Evolutionary conservation across 1,140 invertebrate species (phyloP), one percentile per base, ranked within the genome.

Genomic region (Macrocentrus cingulum): DNA sequence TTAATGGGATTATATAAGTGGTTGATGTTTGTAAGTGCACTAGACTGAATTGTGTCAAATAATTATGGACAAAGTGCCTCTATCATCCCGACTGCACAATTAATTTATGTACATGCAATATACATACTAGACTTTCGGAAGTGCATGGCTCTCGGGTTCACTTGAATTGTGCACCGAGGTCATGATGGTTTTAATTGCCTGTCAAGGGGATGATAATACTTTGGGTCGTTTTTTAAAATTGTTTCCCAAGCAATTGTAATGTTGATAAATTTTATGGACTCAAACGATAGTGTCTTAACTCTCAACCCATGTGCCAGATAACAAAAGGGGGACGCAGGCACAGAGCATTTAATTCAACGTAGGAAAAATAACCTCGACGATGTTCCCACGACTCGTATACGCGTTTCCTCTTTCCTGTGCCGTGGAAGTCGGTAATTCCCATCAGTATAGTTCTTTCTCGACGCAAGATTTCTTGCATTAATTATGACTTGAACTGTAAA

Each of bases 401-500:
- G 13, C 37, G 56, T 65, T 68, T 68, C 66, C 66, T 64, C 56
- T 68, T 65, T 66, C 64, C 60, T 66, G 64, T 45, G 57, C 44
- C 18, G 36, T 50, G 39, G 49, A 51, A 41, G 41, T 58, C 44
- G 50, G 62, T 60, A 62, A 68, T 66, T 68, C 66, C 62, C 66
- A 64, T 61, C 37, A 51, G n/a, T n/a, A n/a, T n/a, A n/a, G 48
- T 36, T 41, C 53, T 63, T 39, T 42, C 62, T 66, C 58, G 19
- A 60, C 48, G 55, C 59, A 41, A 66, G 60, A 65, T 68, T 64
- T 64, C 62, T 63, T 57, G 50, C 42, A 57, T 60, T 68, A 66
- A 68, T 68, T 68, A 60, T 63, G 16, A 36, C 32, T 34, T n/a
- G n/a, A n/a, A n/a, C n/a, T 58, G 25, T 13, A 46, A 11, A 20